Evolutionary conservation across 1,140 invertebrate genomes (phyloP), one percentile per base, ranked within the genome.

Genomic region (Globodera rostochiensis): DNA sequence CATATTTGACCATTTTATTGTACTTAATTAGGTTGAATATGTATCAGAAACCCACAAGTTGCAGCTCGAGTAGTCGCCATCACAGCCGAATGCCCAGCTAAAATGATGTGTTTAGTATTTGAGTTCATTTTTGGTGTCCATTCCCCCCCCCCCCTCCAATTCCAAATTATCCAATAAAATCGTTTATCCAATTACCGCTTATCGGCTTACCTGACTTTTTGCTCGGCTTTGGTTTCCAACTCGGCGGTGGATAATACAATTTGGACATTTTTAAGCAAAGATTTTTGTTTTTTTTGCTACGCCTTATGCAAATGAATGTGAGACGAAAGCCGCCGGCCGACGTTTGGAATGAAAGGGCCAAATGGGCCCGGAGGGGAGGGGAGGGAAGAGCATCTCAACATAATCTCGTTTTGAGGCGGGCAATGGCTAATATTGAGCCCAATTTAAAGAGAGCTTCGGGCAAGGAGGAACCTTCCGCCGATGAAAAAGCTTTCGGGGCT

Each of bases 51-150:
- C 79, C 82, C 74, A 82, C 81, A 82, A 45, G 81, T 82, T 74
- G 80, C 80, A 11, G 81, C 78, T 13, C 81, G 60, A 25, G 81
- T 82, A 19, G 81, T 79, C 15, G 80, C 73, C 81, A 81, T 81
- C 4, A 73, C 71, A 19, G 50, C 46, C 9, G 73, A 75, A 45
- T 57, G 73, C 15, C 60, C 57, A 49, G 45, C 69, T 80, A 21
- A 57, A 73, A 49, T 9, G 45, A n/a, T n/a, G 15, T 21, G 21
- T 67, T 15, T 4, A 49, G 64, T 3, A 7, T 50, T 74, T 74
- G 25, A 19, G 19, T 19, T 19, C 13, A 36, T 73, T 19, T n/a
- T n/a, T 21, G 49, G 21, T 19, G 13, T 50, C 4, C 0, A 1
- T 73, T 73, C 21, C 71, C 4, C 71, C 7, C 46, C 15, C 21